Conservation (phyloP, 1,140 invertebrate species). For the Geopemphigus sp. region DNA sequence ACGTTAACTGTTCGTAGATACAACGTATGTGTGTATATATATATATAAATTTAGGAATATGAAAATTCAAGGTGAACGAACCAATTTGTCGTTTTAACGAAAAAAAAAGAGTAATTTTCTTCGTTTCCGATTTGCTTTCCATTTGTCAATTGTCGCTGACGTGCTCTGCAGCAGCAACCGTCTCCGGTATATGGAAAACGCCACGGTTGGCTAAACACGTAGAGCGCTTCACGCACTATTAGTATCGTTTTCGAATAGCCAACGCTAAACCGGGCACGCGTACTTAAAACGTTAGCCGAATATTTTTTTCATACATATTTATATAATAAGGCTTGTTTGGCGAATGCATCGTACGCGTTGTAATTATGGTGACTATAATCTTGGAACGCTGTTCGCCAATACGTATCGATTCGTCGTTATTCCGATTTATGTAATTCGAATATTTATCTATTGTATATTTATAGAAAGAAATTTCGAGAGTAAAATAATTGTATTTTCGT, state of each 20-base stretch:
- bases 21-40: background rate
- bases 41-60: background rate
- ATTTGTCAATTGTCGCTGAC: constrained; percentile 24
- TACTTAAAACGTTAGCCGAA: background rate
- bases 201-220: constrained; percentile 17
- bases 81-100: background rate
- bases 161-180: background rate
- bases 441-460: background rate
- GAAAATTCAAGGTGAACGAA: constrained; percentile 34
- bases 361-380: background rate
- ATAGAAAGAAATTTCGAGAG: background rate
- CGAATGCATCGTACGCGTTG: too few species aligned
- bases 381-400: background rate
- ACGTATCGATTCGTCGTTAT: background rate
- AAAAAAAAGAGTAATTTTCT: constrained; percentile 12
- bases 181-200: background rate
- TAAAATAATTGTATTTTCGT: too few species aligned
- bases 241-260: constrained; percentile 8
- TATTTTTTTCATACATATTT: background rate
- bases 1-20: background rate
- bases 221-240: constrained; percentile 31
- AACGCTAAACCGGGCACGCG: background rate
- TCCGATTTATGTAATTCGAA: background rate
- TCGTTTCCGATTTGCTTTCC: constrained; percentile 25
- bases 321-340: background rate